Base-by-base conservation (phyloP, 2,888 invertebrate genomes). In the Drosophila dives region DNA sequence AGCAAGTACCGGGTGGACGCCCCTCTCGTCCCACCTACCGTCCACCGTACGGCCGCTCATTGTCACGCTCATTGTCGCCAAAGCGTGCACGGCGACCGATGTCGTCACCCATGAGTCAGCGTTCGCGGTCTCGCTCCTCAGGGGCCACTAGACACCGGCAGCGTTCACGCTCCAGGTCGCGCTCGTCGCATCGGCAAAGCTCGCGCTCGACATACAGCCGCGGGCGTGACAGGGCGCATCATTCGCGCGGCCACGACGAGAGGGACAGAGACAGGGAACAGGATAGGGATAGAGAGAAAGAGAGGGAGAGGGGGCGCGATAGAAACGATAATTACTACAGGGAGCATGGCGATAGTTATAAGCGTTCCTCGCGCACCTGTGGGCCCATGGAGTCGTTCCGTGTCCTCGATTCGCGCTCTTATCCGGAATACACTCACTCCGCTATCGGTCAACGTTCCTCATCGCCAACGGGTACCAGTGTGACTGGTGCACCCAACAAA, bases 351-450 rank as follows among this genome's bases (percentile, higher is more conserved):
- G 66, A 61, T 1, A 70, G 64, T 32, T 79, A 77, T 54, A 48
- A 74, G 3, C 82, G 85, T 5, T 56, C 80, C 12, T 29, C 86
- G 15, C 83, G 86, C 8, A 82, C 72, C 36, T 81, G 68, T 38
- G 76, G 77, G 0, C 55, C 68, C 4, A 54, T 69, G 49, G 78
- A 69, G 53, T 67, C 86, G 0, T 92, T 92, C 60, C 91, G 93
- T 8, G 82, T 92, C 3, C 69, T 93, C 61, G 92, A 92, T 61
- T 81, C 92, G 0, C 91, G 92, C 20, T 69, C 86, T 48, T 92
- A 92, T 81, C 92, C 92, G 2, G 92, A 92, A 68, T 93, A 93
- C 69, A 92, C 90, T 66, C 85, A 81, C 42, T 70, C 79, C 6
- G 34, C 74, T 38, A 26, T 73, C 42, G 26, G 7, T n/a, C 7